Conservation (phyloP, 2,113 vertebrate species). For the Etia nguti region DNA sequence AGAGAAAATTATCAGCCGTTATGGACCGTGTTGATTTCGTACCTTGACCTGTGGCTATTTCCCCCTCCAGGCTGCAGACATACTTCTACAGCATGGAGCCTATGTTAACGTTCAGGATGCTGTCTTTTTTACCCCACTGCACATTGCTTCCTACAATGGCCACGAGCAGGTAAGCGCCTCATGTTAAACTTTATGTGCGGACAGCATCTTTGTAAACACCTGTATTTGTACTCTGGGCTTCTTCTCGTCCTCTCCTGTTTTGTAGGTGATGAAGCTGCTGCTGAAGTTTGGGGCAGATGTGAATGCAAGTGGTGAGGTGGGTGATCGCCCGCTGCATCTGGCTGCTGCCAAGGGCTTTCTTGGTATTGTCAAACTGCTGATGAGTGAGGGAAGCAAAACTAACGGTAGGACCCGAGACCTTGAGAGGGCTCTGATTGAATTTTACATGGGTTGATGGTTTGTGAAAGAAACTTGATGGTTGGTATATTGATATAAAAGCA, state of each 20-base stretch:
- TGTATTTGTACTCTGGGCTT: background rate
- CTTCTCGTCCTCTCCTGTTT: background rate
- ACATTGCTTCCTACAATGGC: constrained; percentile 83
- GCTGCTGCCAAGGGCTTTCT: constrained; percentile 90
- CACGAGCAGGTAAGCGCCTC: constrained; percentile 78
- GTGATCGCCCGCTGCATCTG: constrained; percentile 89
- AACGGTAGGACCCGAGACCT: constrained; percentile 72
- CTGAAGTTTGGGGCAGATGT: constrained; percentile 90
- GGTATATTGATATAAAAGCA: background rate
- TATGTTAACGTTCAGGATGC: constrained; percentile 88
- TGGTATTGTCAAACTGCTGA: constrained; percentile 79
- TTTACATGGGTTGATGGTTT: background rate
- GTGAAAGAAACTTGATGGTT: background rate
- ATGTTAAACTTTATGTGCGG: background rate
- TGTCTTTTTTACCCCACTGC: constrained; percentile 88
- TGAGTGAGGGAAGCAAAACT: constrained; percentile 84
- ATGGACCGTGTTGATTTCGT: background rate
- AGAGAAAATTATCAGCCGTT: background rate
- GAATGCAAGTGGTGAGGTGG: constrained; percentile 88
- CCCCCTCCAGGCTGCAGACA: constrained; percentile 76
- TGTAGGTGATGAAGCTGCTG: constrained; percentile 82
- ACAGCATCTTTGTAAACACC: background rate
- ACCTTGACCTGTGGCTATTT: background rate
- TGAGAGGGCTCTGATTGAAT: background rate
- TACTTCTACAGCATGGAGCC: constrained; percentile 88